These are phyloP conservation scores for Drosophila repletoides DNA, from an alignment of 1,140 invertebrate species.

Conservation along the genomic window DNA sequence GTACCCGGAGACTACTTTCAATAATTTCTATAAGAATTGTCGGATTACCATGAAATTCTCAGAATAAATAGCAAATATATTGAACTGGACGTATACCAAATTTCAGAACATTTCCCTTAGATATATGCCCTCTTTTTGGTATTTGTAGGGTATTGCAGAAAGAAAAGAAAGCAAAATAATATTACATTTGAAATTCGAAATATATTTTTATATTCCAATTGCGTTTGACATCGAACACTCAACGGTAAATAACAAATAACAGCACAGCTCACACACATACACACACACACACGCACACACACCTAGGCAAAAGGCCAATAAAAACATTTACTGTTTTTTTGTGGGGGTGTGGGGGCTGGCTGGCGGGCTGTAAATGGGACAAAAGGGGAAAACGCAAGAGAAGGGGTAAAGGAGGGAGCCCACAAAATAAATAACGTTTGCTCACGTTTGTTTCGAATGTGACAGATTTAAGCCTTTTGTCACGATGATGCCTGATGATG, in stretches of 20 bases:
- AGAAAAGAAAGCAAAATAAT: constrained; percentile 36
- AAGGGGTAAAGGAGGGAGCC: constrained; percentile 36
- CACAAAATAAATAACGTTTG: constrained; percentile 73
- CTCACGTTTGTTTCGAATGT: constrained; percentile 77
- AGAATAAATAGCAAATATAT: not conserved
- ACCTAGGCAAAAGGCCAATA: constrained; percentile 62
- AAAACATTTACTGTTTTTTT: constrained; percentile 61
- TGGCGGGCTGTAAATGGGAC: too few species aligned
- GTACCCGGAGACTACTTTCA: too few species aligned
- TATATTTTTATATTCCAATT: constrained; percentile 70
- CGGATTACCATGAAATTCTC: not conserved
- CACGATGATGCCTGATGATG: constrained; percentile 73
- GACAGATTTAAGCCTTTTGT: constrained; percentile 78
- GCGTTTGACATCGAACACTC: constrained; percentile 53
- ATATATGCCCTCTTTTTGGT: not conserved
- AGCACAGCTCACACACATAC: constrained; percentile 8
- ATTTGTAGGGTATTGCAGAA: constrained; percentile 1
- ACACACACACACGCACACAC: constrained; percentile 20
- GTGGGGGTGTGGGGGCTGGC: not conserved
- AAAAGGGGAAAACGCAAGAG: too few species aligned
- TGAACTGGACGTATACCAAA: too few species aligned
- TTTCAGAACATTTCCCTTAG: not conserved
- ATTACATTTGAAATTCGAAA: constrained; percentile 66
- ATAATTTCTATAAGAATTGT: not conserved
- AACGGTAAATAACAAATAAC: constrained; percentile 18